A percentile compares a stretch with the other conserved stretches of the same genome.
phyloP scores from a whole-genome alignment of 2,113 vertebrate species.

The Perccottus glenii region DNA sequence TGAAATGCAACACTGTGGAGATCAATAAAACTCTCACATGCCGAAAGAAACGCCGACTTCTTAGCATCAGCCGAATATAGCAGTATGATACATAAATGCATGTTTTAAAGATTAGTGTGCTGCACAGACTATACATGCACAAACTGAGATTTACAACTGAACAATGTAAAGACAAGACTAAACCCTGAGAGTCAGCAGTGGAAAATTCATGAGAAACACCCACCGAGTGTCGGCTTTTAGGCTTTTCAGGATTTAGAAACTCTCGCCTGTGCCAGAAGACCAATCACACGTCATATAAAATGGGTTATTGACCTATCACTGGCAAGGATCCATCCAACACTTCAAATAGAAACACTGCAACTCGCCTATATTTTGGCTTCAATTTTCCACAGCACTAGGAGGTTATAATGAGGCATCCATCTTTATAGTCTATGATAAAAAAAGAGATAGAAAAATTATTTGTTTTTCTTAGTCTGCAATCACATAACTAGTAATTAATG shows the following conservation, averaged over 20 bases:
- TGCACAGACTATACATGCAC: neutral
- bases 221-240: constrained; percentile 17
- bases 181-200: neutral
- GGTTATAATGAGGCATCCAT: neutral
- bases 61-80: constrained; percentile 32
- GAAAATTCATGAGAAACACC: constrained; percentile 30
- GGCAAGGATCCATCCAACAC: neutral
- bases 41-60: constrained; percentile 49
- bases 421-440: no score
- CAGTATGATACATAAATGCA: constrained; percentile 4
- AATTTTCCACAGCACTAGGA: neutral
- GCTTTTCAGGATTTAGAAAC: constrained; percentile 8
- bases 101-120: constrained; percentile 6
- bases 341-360: constrained; percentile 5
- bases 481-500: no score
- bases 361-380: constrained; percentile 1
- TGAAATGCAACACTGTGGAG: constrained; percentile 76
- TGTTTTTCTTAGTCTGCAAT: no score
- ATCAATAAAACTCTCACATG: constrained; percentile 84
- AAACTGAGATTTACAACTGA: constrained; percentile 12
- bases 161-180: constrained; percentile 1
- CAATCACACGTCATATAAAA: constrained; percentile 5
- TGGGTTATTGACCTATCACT: constrained; percentile 11
- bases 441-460: no score
- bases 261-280: neutral